Base-by-base conservation (phyloP, 2,888 invertebrate genomes). In the Physocephala rufipes region DNA sequence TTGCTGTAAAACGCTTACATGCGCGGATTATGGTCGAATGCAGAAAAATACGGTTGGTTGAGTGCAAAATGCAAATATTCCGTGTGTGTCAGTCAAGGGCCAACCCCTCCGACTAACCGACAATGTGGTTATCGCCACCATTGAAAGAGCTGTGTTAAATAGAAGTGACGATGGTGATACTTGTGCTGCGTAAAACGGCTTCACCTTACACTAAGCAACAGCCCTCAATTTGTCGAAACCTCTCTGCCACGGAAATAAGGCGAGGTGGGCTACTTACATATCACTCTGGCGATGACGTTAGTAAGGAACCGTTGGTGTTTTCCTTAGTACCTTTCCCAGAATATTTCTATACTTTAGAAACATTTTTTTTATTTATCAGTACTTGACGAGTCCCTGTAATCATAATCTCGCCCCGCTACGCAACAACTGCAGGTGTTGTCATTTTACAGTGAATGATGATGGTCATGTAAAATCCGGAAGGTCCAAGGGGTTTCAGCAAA, bases 1-100 rank as follows among this genome's bases (percentile, higher is more conserved):
- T 67, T 67, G 67, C 58, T 67, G 36, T 67, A 58, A 67, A 67
- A 47, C 58, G 67, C 58, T 67, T 67, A 67, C 58, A 43, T 58
- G 47, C 30, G 9, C 67, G 58, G 59, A 43, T 67, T 67, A 67
- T 58, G 55, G 58, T 45, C 58, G 43, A 67, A 59, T 45, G 67
- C 67, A 36, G 45, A 67, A 30, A 53, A 65, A 19, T 65, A 24
- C 43, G 67, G 47, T 67, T 67, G 67, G 67, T n/a, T 67, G 67
- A 59, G 45, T 26, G 26, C 67, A 67, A 53, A 55, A 58, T 26
- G 26, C 67, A 67, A 53, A 55, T 28, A 67, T 59, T 16, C 45
- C 24, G 58, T 4, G 26, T n/a, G n/a, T n/a, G n/a, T n/a, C n/a
- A n/a, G n/a, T n/a, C n/a, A n/a, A n/a, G n/a, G n/a, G n/a, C n/a